These are phyloP conservation scores for Teleiodes luculella DNA, from an alignment of 2,888 invertebrate species.

Conservation along the genomic window DNA sequence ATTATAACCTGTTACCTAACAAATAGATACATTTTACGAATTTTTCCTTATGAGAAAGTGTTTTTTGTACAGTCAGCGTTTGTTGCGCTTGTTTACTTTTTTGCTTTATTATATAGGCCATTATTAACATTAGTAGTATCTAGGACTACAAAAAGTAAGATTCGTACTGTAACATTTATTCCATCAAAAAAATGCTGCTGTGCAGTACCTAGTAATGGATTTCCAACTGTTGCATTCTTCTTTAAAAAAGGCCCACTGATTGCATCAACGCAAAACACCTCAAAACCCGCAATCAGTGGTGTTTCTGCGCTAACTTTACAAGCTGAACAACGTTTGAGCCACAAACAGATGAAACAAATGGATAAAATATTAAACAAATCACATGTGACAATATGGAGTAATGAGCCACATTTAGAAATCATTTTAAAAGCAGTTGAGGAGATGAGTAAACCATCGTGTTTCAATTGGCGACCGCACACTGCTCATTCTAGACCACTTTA, in stretches of 20 bases:
- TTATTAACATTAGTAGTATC: slow-evolving; percentile 55
- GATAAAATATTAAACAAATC: too few species aligned
- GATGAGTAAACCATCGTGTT: background rate
- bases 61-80: slow-evolving; percentile 58
- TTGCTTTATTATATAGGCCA: slow-evolving; percentile 58
- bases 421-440: background rate
- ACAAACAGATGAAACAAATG: background rate
- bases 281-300: slow-evolving; percentile 24
- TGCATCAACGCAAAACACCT: too few species aligned
- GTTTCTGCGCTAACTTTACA: background rate
- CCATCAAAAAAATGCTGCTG: slow-evolving; percentile 35
- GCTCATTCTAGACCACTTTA: slow-evolving; percentile 63
- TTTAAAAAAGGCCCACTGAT: too few species aligned
- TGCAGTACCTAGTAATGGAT: slow-evolving; percentile 20
- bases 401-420: background rate
- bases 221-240: background rate
- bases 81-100: slow-evolving; percentile 51
- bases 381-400: background rate
- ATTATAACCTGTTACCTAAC: too few species aligned
- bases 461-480: slow-evolving; percentile 55
- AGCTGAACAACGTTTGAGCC: background rate
- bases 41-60: slow-evolving; percentile 56
- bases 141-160: slow-evolving; percentile 47
- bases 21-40: slow-evolving; percentile 57
- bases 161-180: slow-evolving; percentile 62